These are phyloP conservation scores for Melierax canorus DNA, from an alignment of 2,113 vertebrate genomes.

Conservation along the genomic window DNA sequence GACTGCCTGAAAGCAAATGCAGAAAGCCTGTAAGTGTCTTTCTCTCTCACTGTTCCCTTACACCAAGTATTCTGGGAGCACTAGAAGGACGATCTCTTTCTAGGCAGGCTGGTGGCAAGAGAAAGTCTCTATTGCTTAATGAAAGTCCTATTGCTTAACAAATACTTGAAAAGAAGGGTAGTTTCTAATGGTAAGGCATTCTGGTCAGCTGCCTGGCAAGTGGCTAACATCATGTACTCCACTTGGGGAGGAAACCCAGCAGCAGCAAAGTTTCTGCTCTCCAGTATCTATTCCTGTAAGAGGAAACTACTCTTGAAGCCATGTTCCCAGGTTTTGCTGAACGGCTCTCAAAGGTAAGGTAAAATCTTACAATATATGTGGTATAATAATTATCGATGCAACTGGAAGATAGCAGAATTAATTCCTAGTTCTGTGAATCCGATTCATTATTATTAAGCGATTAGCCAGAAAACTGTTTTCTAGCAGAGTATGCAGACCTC, in stretches of 20 bases:
- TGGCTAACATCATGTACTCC: background rate
- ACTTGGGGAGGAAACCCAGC: background rate
- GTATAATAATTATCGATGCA: background rate
- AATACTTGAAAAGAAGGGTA: background rate
- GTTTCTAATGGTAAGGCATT: background rate
- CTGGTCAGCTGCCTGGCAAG: background rate
- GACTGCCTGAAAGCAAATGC: background rate
- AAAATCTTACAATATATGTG: background rate
- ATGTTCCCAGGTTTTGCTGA: background rate
- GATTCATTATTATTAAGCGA: background rate
- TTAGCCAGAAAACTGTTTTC: background rate
- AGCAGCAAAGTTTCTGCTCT: background rate
- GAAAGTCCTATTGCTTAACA: background rate
- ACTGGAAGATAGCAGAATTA: background rate
- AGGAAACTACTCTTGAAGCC: background rate
- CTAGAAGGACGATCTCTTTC: fast-evolving
- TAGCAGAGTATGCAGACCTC: background rate
- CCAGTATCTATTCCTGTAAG: background rate
- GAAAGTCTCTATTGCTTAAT: background rate
- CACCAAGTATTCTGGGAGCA: background rate
- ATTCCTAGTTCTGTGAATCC: background rate
- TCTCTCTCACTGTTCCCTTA: background rate
- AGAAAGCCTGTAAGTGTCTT: background rate
- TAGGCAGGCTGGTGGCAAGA: background rate
- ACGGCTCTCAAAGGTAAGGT: background rate